Evolutionary conservation across 1,140 invertebrate species (phyloP).

Genomic region (Aethina tumida): DNA sequence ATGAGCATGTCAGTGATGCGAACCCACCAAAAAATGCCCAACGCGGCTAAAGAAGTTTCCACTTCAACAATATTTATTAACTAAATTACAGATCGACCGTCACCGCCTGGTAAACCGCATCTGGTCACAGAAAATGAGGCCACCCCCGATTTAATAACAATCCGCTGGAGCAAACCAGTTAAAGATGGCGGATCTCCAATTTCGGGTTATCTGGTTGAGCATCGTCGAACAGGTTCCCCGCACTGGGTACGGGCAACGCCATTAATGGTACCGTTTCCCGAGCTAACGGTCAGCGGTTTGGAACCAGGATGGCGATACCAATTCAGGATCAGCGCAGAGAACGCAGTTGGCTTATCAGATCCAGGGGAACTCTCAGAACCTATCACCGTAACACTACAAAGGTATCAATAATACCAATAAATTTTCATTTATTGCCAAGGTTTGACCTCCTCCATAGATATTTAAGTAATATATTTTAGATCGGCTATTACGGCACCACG

Average conservation of each 20-base stretch:
- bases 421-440: too few species aligned
- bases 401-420: too few species aligned
- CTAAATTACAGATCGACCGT: constrained; percentile 58
- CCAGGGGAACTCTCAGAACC: constrained; percentile 69
- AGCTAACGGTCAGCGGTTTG: constrained; percentile 64
- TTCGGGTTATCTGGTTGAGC: constrained; percentile 72
- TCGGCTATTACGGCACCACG: constrained; percentile 53
- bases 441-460: too few species aligned
- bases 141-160: constrained; percentile 72
- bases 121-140: constrained; percentile 53
- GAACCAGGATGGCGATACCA: constrained; percentile 82
- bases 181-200: constrained; percentile 85
- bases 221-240: constrained; percentile 61
- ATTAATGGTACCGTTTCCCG: constrained; percentile 53
- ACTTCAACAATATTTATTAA: constrained; percentile 2
- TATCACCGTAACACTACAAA: constrained; percentile 61
- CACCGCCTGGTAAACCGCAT: constrained; percentile 65
- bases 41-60: not conserved
- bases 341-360: constrained; percentile 69
- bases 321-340: constrained; percentile 81
- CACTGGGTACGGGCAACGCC: constrained; percentile 70
- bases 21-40: too few species aligned
- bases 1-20: too few species aligned
- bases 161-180: constrained; percentile 73
- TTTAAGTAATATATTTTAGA: too few species aligned